phyloP scores from a whole-genome alignment of 2,113 vertebrate species.

The Caranx melampygus region DNA sequence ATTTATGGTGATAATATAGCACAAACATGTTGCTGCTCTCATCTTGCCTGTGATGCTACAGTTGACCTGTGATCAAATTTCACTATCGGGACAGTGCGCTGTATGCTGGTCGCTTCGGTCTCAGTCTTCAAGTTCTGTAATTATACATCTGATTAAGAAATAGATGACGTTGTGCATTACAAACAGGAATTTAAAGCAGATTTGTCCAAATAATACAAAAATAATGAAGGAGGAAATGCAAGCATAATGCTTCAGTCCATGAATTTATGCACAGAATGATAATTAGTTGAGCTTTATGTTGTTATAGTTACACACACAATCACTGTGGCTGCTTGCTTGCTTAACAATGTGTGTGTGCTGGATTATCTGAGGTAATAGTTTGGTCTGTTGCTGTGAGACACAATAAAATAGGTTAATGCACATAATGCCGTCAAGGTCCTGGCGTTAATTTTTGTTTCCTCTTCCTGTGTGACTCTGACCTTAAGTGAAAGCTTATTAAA shows the following conservation, averaged over 20 bases:
- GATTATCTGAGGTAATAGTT: neutral
- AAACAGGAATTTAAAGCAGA: slow-evolving; percentile 13
- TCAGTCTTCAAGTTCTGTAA: neutral
- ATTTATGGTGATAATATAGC: neutral
- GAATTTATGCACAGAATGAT: slow-evolving; percentile 2
- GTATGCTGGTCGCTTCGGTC: neutral
- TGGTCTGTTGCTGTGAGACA: neutral
- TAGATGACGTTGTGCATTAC: slow-evolving; percentile 1
- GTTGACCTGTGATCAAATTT: slow-evolving; percentile 19
- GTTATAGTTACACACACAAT: slow-evolving; percentile 4
- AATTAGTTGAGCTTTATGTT: neutral
- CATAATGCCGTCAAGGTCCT: neutral
- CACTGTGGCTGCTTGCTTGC: neutral
- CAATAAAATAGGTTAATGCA: neutral
- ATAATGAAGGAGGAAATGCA: slow-evolving; percentile 24
- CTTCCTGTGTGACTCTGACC: neutral
- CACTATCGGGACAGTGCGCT: neutral
- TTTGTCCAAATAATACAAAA: neutral
- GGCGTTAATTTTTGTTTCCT: neutral
- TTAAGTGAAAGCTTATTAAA: neutral
- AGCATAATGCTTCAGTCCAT: neutral
- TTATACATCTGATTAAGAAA: slow-evolving; percentile 10
- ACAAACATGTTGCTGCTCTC: slow-evolving; percentile 1
- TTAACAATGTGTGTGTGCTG: neutral
- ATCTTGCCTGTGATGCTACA: slow-evolving; percentile 6